Evolutionary conservation across 1,140 invertebrate genomes (phyloP), one percentile per base, ranked within the genome.

Genomic region (Megalonaias nervosa): DNA sequence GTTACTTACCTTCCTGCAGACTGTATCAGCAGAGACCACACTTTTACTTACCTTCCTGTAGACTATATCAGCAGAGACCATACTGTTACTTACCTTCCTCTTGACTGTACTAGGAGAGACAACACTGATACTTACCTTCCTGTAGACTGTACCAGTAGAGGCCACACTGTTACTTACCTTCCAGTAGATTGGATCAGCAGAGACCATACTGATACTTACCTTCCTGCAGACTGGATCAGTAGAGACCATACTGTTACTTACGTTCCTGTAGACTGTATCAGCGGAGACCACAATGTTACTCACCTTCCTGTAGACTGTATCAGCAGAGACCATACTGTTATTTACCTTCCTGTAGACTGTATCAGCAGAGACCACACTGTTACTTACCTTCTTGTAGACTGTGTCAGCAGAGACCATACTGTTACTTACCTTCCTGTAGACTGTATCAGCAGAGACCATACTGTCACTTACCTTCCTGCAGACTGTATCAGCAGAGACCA

Each of bases 201-300:
- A 16, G 21, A 61, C 26, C 26, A 61, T 2, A 61, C 16, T 61
- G 26, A 2, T 21, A 6, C 67, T 75, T 79, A 94, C 93, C 89
- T 99, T 99, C 86, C 95, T 93, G 89, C 99, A 99, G 81, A 99
- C 96, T 69, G 97, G 94, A 81, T 61, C 59, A 17, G 59, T 3
- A 17, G 21, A 16, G 21, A 61, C 26, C 26, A 61, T 2, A 61
- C 16, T 61, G 26, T 17, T 21, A 6, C 67, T 75, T 79, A 94
- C 93, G 89, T 99, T 99, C 86, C 95, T 93, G 89, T 99, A 99
- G 81, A 99, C 96, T 69, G 97, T 94, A 81, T 26, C 26, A 26
- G 26, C 26, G 2, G 26, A 26, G 26, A 26, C 26, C 26, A 26
- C 26, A 26, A 1, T 26, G 26, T 26, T 2, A 26, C 26, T 26